A percentile compares a stretch with the other conserved stretches of the same genome.
These are phyloP conservation scores for Xenentodon cancila DNA, from an alignment of 2,797 vertebrate species.

Conservation along the genomic window DNA sequence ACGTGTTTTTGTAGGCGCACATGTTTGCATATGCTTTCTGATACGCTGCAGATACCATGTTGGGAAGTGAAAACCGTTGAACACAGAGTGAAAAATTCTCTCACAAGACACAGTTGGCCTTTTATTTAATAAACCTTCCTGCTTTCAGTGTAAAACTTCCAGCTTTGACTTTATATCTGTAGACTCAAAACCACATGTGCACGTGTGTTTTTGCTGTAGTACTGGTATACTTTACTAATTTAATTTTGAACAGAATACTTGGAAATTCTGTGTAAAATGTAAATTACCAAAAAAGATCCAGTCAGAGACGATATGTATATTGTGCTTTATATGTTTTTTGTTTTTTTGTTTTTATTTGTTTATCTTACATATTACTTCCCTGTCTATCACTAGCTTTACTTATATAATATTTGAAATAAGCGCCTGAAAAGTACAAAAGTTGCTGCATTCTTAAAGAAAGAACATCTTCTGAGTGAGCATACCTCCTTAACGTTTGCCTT, in stretches of 20 bases:
- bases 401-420: conserved; percentile 75
- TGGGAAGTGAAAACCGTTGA: no score
- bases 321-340: no score
- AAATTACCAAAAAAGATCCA: neutral
- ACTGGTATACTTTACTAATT: neutral
- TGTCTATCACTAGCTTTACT: conserved; percentile 54
- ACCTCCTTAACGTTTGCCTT: neutral
- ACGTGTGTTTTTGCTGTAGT: conserved; percentile 5
- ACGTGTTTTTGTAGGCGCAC: no score
- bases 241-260: neutral
- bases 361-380: conserved; percentile 37
- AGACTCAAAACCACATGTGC: conserved; percentile 9
- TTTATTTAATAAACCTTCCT: neutral
- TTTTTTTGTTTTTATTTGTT: conserved; percentile 27
- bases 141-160: conserved; percentile 34
- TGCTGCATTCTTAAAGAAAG: conserved; percentile 21
- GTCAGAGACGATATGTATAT: no score
- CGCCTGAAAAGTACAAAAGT: conserved; percentile 26
- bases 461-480: neutral
- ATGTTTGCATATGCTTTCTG: no score
- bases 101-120: no score
- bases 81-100: no score
- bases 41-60: no score
- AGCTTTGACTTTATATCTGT: conserved; percentile 1
- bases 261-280: neutral